These are phyloP conservation scores for Otis tarda DNA, from an alignment of 2,113 vertebrate species.

Conservation along the genomic window DNA sequence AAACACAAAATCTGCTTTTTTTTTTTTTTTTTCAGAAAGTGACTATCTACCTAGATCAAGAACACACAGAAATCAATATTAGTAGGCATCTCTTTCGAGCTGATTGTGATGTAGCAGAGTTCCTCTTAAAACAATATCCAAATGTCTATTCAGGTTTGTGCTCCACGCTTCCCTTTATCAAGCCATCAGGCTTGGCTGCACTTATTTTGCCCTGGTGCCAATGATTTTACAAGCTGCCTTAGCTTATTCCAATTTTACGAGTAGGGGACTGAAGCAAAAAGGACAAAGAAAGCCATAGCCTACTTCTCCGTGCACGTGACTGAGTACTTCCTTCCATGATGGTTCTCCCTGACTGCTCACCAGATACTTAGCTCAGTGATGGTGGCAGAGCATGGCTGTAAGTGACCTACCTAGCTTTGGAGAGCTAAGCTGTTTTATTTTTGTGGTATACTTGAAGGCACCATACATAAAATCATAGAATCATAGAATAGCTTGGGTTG, in stretches of 20 bases:
- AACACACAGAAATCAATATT: background rate
- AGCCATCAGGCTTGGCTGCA: background rate
- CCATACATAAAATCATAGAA: too few relatives aligned
- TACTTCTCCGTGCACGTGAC: background rate
- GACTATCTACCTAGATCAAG: background rate
- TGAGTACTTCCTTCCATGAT: background rate
- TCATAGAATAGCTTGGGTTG: too few relatives aligned
- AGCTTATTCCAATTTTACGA: background rate
- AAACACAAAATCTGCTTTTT: background rate
- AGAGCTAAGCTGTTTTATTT: background rate
- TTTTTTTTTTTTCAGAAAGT: background rate
- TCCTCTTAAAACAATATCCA: background rate
- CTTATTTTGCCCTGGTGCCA: background rate
- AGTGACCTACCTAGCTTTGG: background rate
- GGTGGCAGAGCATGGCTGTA: background rate
- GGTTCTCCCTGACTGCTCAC: background rate
- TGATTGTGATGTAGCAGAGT: background rate
- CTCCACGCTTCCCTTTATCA: background rate
- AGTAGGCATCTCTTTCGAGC: background rate
- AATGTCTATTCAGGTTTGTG: background rate
- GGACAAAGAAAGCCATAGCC: background rate
- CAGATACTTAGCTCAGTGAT: background rate
- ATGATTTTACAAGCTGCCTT: background rate
- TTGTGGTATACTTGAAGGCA: background rate
- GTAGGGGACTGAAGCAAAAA: background rate